Conservation (phyloP, 2,888 invertebrate genomes). For the Cheilosia impressa region DNA sequence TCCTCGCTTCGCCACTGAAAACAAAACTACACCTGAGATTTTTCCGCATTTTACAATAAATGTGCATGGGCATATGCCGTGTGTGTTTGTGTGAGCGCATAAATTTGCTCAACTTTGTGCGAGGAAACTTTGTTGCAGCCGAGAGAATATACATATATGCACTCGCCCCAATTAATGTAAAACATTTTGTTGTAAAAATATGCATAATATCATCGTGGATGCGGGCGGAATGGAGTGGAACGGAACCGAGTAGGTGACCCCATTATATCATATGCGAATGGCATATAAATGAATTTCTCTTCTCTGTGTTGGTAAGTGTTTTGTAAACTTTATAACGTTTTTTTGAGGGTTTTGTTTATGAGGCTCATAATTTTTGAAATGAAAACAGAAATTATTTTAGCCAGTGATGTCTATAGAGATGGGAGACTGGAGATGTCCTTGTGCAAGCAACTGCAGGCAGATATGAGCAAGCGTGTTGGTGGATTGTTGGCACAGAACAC, state of each 20-base stretch:
- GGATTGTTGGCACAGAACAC: constrained; percentile 28
- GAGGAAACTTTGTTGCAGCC: constrained; percentile 41
- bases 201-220: constrained; percentile 18
- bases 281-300: not conserved
- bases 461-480: not conserved
- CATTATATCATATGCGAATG: constrained; percentile 12
- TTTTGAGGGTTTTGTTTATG: constrained; percentile 44
- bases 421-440: constrained; percentile 15
- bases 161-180: constrained; percentile 61
- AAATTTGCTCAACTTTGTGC: constrained; percentile 35
- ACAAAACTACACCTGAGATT: constrained; percentile 24
- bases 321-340: constrained; percentile 40
- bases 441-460: not conserved
- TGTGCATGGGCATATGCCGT: not conserved
- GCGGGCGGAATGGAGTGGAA: constrained; percentile 10
- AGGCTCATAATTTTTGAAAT: constrained; percentile 29
- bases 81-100: not conserved
- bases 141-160: constrained; percentile 18
- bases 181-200: constrained; percentile 58
- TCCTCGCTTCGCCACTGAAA: not conserved
- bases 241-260: constrained; percentile 43
- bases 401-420: not conserved
- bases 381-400: constrained; percentile 3
- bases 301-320: constrained; percentile 7
- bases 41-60: not conserved